These are phyloP conservation scores for Drosophila prolongata DNA, from an alignment of 2,888 invertebrate genomes.

Conservation along the genomic window DNA sequence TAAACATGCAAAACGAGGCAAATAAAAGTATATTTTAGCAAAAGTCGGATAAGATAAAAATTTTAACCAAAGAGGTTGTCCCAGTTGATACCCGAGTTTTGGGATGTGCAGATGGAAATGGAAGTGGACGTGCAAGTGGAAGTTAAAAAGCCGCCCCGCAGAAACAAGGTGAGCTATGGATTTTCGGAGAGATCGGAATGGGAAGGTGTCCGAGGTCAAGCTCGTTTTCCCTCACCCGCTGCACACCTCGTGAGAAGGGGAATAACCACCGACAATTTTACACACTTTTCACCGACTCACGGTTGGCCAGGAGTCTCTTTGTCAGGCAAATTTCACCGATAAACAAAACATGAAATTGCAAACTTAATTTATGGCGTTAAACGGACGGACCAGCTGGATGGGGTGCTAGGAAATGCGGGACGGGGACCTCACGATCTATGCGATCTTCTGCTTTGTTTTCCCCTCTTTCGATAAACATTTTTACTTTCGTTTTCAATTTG, in stretches of 20 bases:
- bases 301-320: conserved; percentile 22
- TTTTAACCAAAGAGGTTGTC: background rate
- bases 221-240: conserved; percentile 15
- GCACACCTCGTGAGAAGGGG: conserved; percentile 2
- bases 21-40: background rate
- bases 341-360: conserved; percentile 66
- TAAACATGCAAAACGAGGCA: conserved; percentile 25
- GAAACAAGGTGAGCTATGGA: conserved; percentile 18
- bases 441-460: conserved; percentile 57
- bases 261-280: conserved; percentile 2
- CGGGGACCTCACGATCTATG: conserved; percentile 36
- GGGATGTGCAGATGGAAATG: conserved; percentile 2
- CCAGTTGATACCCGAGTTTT: conserved; percentile 6
- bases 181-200: background rate
- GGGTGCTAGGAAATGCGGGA: conserved; percentile 36
- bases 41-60: conserved; percentile 22
- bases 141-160: conserved; percentile 23
- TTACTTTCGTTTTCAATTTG: conserved; percentile 64
- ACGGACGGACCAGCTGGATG: background rate
- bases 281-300: conserved; percentile 21
- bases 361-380: conserved; percentile 76
- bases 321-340: conserved; percentile 59
- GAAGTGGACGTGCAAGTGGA: conserved; percentile 5
- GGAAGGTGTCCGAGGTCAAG: background rate
- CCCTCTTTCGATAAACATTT: conserved; percentile 50